These are phyloP conservation scores for Parambassis ranga DNA, from an alignment of 2,797 vertebrate genomes.

Conservation along the genomic window DNA sequence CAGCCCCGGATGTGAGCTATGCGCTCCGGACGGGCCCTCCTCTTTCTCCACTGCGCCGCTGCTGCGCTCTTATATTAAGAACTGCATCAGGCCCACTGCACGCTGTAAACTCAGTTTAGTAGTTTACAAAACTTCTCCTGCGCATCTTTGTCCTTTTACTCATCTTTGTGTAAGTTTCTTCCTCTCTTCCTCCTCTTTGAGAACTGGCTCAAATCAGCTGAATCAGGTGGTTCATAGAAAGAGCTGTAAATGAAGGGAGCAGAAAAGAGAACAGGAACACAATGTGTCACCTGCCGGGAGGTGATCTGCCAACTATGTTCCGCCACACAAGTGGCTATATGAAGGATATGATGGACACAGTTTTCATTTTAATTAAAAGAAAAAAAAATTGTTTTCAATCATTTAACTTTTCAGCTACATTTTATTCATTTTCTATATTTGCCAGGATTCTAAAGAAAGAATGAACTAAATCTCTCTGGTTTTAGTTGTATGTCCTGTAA, in stretches of 20 bases:
- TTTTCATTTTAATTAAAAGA: too few relatives aligned
- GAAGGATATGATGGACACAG: too few relatives aligned
- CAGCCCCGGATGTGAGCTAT: conserved; percentile 82
- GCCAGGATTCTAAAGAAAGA: too few relatives aligned
- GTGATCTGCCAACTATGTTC: background rate
- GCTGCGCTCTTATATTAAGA: conserved; percentile 15
- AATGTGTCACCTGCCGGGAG: background rate
- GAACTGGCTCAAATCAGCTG: conserved; percentile 20
- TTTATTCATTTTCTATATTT: too few relatives aligned
- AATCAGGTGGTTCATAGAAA: background rate
- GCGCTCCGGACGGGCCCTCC: conserved; percentile 36
- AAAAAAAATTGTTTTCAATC: too few relatives aligned
- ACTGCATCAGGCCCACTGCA: background rate
- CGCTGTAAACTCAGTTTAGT: background rate
- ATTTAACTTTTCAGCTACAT: too few relatives aligned
- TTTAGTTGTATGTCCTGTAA: too few relatives aligned
- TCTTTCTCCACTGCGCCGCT: background rate
- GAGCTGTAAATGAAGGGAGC: background rate
- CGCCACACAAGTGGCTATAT: too few relatives aligned
- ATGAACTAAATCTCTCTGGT: too few relatives aligned
- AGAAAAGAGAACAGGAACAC: conserved; percentile 22
- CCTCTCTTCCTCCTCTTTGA: background rate
- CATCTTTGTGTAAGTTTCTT: background rate
- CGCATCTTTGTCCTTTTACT: background rate
- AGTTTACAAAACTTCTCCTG: too few relatives aligned